Evolutionary conservation across 2,797 vertebrate genomes (phyloP), one percentile per base, ranked within the genome.

Genomic region (Semaprochilodus insignis): DNA sequence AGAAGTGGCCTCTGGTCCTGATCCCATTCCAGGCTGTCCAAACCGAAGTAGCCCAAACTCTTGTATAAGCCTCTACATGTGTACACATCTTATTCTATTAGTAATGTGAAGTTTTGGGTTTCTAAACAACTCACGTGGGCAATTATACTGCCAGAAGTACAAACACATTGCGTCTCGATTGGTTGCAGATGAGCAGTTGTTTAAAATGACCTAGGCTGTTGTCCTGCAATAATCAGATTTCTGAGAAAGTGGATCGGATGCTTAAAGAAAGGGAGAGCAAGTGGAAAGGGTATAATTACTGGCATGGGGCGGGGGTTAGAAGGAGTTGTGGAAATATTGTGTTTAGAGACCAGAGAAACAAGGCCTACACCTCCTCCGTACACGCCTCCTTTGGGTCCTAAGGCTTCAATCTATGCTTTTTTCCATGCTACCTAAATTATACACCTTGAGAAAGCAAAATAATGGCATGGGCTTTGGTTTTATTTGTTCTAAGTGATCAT

Each of bases 401-500:
- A 77, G 84, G 77, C 87, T 88, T 85, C 62, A 87, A 83, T 85
- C 80, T 81, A 75, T 34, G 74, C 81, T 88, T 83, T 88, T 31
- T 85, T 78, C 85, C 77, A 80, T 73, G 81, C 85, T 78, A 88
- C 79, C 70, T 81, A 85, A 79, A 75, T 87, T 86, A 85, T 65
- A 89, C 87, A 90, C 89, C 85, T 88, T 84, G 66, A 80, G 82
- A 85, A 83, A 78, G 40, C 23, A 60, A 76, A 82, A 86, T 80
- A 76, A 84, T 84, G 77, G 73, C 71, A 71, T 81, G 34, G 72
- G 52, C 31, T 83, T 86, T 75, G 80, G 51, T 88, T 86, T 84
- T 83, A 87, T 88, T 88, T 83, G 67, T 82, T 85, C 85, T 63
- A 86, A 87, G 85, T 80, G 81, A 87, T 88, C 80, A 81, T 74